Base-by-base conservation (phyloP, 2,797 vertebrate genomes). In the Clarias laeviceps region DNA sequence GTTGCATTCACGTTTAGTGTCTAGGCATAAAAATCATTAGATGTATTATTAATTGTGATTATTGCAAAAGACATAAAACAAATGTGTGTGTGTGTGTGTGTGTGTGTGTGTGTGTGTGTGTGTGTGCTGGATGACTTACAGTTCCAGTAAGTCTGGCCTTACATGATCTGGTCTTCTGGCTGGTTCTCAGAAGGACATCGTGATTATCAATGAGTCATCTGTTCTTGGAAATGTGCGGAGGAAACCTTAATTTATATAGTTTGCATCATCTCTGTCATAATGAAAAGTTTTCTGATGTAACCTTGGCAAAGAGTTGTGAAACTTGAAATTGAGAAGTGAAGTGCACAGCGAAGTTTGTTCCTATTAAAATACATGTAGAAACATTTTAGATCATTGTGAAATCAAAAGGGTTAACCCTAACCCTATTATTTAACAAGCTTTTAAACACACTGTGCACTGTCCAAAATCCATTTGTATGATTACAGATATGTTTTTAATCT, bases 61-160 rank as follows among this genome's bases (percentile, higher is more conserved):
- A 57, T 14, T 6, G n/a, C 2, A 62, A 32, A 3, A 59, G 61
- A 12, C 15, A 37, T 57, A 2, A 34, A 29, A 56, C 69, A 66
- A 66, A 11, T 5, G n/a, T 65, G 6, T 40, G n/a, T 66, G 68
- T 85, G 50, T 81, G 50, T 77, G 57, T 54, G 61, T 66, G 57
- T 69, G 73, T 84, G 85, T 81, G 82, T 32, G 76, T 69, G 84
- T 83, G 73, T 70, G 59, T 82, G 59, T 79, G 76, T 68, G 83
- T 40, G 29, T 27, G 17, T 29, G 64, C 56, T 57, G 32, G 80
- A 80, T 88, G 84, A 70, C 70, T 79, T 77, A 59, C 65, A 88
- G 78, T 90, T 90, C 88, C 89, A 87, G 85, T 90, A 89, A 87
- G 27, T 81, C 74, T 72, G 61, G 66, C 62, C 81, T 59, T 27